Evolutionary conservation across 2,888 invertebrate species (phyloP), one percentile per base, ranked within the genome.

Genomic region (Drosophila borborema): DNA sequence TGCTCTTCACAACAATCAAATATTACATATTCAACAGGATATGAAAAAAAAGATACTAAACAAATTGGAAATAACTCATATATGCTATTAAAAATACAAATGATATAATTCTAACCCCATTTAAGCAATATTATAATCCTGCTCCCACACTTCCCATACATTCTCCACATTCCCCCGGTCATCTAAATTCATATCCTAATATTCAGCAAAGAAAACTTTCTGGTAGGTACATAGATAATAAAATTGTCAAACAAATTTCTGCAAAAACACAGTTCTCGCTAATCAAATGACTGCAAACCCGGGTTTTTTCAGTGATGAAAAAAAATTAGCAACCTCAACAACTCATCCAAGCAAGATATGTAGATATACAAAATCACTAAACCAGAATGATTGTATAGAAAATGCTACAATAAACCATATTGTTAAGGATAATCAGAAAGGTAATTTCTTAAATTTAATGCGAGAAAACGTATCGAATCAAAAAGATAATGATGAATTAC

Each of bases 111-210:
- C 55, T 74, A 45, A 48, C 64, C n/a, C 71, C 73, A 48, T 65
- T 74, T 45, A 82, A 73, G 23, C 78, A 73, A 62, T 23, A 74
- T 55, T 75, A 76, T 64, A 82, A 79, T 55, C 64, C 77, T 54
- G 89, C 91, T 48, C 81, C 89, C 45, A 91, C 91, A 40, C 80
- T 91, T 71, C 91, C 91, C 18, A 62, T 81, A 68, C 81, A 86
- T 49, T 91, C 90, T 55, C 90, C 91, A 48, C 91, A 91, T 74
- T 90, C 89, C 16, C 90, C 91, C 1, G 66, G 85, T 34, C 81
- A 90, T 68, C 66, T 72, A 36, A 72, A 80, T 49, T 60, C 72
- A 41, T 74, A 83, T 74, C 62, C 71, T 18, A 69, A 60, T 45
- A 70, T 80, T 43, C 83, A 86, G 28, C 77, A 80, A 59, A 83